Evolutionary conservation across 2,888 invertebrate species (phyloP), one percentile per base, ranked within the genome.

Genomic region (Seira musarum): DNA sequence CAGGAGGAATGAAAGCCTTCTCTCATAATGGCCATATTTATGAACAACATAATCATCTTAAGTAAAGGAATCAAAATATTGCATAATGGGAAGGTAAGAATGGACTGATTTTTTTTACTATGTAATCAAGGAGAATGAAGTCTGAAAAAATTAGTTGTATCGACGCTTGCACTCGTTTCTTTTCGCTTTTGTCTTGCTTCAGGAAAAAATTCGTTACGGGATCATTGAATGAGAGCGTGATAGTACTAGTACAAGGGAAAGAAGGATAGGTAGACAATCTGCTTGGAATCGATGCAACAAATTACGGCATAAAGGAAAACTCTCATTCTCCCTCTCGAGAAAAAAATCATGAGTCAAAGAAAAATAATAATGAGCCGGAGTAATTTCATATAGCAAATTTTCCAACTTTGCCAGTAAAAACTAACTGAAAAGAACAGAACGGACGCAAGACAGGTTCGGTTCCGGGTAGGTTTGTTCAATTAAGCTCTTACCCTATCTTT

Each of bases 361-460:
- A 71, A 72, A 68, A 69, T 74, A 80, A 80, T 80, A 80, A 80
- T 80, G 80, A 80, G 65, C 68, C 30, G 68, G 65, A 65, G 73
- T 65, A 74, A 80, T 80, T 73, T 80, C 73, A 80, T 80, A 74
- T 60, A 69, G 80, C 46, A 57, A 73, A 79, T 79, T 79, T 79
- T 63, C 76, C 53, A 79, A 72, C 67, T 76, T 76, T 24, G 57
- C 25, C 63, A 63, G 53, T 35, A 68, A 61, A 75, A 65, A n/a
- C 53, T 53, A 21, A 13, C 19, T 21, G 40, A 46, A 66, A 68
- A 49, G 40, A 66, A n/a, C n/a, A n/a, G n/a, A n/a, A n/a, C n/a
- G 30, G 30, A 30, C 8, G 30, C 3, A 30, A 30, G 8, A 30
- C 2, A 8, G 2, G 17, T 2, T 8, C 3, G 15, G 15, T 49